Base-by-base conservation (phyloP, 2,113 vertebrate genomes). In the Axis porcinus region DNA sequence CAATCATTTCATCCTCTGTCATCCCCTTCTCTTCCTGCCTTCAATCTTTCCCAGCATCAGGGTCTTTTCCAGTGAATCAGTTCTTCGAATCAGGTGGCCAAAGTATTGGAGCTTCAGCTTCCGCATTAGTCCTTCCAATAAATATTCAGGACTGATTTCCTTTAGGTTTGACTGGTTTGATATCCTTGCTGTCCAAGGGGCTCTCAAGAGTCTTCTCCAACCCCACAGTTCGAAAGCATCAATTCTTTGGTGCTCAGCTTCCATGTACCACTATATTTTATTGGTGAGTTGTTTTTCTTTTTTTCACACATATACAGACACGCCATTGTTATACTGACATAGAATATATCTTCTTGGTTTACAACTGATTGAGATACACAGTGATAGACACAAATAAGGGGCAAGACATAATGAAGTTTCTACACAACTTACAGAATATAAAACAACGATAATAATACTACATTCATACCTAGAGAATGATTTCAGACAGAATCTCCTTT, bases 301-400 rank as follows among this genome's bases (percentile, higher is more conserved):
- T 58, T 54, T 45, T 27, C 23, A 45, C 40, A 94, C 40, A 79
- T 13, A n/a, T 87, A 62, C 64, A 98, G 62, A 28, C 55, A 57
- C 70, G 19, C 6, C 97, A 19, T 86, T 95, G 96, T 43, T 97
- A 98, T 97, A 95, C n/a, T 97, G 92, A 97, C 43, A 97, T 97
- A 40, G 25, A 64, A 93, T 94, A 55, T 8, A 10, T 79, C 91
- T 40, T 55, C 10, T 33, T 84, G 33, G 40, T 89, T 98, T 97
- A 94, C 36, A 83, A 84, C 25, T 54, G 28, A 52, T 47, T 92
- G 64, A 58, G 64, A 93, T 90, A 96, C 84, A 97, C 0, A 87
- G 14, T 14, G 81, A 89, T 6, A 95, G 8, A 93, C 19, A 30
- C 87, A 87, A 17, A 45, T 12, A 76, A 85, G 1, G 89, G 67